phyloP scores from a whole-genome alignment of 2,888 invertebrate genomes.

The Atherix ibis region DNA sequence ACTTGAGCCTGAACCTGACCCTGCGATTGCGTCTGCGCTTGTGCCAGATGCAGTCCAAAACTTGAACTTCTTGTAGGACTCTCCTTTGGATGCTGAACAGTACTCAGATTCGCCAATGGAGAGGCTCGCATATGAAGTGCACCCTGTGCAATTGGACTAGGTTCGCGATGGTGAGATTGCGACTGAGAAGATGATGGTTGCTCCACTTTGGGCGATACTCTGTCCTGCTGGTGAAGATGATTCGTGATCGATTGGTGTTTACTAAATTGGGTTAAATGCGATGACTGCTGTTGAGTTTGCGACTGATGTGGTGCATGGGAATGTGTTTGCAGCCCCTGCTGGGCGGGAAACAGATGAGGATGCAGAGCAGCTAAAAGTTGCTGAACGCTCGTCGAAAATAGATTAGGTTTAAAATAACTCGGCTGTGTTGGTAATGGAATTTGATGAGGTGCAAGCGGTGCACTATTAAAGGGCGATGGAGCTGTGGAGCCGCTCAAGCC shows the following conservation, averaged over 20 bases:
- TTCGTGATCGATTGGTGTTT: constrained; percentile 16
- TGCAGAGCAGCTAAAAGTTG: constrained; percentile 60
- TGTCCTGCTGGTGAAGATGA: constrained; percentile 13
- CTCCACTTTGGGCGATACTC: constrained; percentile 13
- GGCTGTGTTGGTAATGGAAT: constrained; percentile 50
- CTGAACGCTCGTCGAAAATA: constrained; percentile 57
- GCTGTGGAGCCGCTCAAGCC: constrained; percentile 14
- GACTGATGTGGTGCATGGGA: constrained; percentile 13
- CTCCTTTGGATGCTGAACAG: constrained; percentile 1
- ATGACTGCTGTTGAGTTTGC: constrained; percentile 25
- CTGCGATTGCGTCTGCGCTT: too few relatives aligned
- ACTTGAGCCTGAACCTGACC: too few relatives aligned
- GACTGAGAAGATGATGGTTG: constrained; percentile 14
- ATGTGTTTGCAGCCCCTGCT: constrained; percentile 11
- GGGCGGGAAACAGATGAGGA: constrained; percentile 43
- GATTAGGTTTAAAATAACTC: constrained; percentile 57
- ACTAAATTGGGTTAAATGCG: constrained; percentile 21
- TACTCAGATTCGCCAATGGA: neutral
- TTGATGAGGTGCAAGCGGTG: constrained; percentile 59
- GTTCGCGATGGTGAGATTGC: constrained; percentile 17
- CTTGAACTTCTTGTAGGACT: constrained; percentile 5
- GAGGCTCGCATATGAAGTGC: constrained; percentile 15
- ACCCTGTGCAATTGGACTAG: constrained; percentile 19
- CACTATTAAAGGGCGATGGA: constrained; percentile 45
- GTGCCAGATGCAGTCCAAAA: constrained; percentile 5